Evolutionary conservation across 1,140 invertebrate genomes (phyloP).

Genomic region (Bombus affinis): DNA sequence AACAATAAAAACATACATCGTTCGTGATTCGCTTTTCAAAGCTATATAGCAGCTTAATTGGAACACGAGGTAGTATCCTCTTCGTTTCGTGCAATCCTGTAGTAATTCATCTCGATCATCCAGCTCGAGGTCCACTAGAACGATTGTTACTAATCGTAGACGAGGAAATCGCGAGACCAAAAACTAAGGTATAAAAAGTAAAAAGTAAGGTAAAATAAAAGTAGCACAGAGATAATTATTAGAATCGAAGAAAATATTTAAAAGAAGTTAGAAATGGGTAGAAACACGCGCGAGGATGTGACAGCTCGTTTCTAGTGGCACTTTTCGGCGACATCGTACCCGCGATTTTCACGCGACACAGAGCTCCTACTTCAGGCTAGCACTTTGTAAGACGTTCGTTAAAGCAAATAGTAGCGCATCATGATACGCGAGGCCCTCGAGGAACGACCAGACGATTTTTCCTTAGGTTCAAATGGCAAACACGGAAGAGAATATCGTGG

Average conservation of each 20-base stretch:
- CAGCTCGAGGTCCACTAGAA: constrained; percentile 26
- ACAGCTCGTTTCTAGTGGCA: constrained; percentile 38
- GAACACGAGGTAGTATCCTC: neutral
- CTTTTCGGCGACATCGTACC: neutral
- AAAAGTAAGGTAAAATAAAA: neutral
- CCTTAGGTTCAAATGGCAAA: neutral
- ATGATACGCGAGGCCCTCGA: neutral
- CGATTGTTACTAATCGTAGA: neutral
- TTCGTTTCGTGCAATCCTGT: constrained; percentile 15
- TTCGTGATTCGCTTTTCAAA: constrained; percentile 14
- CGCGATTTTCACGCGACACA: neutral
- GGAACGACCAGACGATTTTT: neutral
- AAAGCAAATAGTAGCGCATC: neutral
- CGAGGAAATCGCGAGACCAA: neutral
- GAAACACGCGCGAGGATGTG: neutral
- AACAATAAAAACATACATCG: neutral
- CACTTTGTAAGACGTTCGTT: constrained; percentile 19
- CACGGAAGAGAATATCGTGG: neutral
- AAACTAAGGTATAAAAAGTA: neutral
- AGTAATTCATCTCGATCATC: constrained; percentile 1
- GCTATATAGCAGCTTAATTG: constrained; percentile 27
- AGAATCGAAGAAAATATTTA: neutral
- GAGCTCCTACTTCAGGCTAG: neutral
- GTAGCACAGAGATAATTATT: neutral
- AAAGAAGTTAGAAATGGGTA: too few relatives aligned